Conservation (phyloP, 2,113 vertebrate genomes). For the Oryzias curvinotus region DNA sequence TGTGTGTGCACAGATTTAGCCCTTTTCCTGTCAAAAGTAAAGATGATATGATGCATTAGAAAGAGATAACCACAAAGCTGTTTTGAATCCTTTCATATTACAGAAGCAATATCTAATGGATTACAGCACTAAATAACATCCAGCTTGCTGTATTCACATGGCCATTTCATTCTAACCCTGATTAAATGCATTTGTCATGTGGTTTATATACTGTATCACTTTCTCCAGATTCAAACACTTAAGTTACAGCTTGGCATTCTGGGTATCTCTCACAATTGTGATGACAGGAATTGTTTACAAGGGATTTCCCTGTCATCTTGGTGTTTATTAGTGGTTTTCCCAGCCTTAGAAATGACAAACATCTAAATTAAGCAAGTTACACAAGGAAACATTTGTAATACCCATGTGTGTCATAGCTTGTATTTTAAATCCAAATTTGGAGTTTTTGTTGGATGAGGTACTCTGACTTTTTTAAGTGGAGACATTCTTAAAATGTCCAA, state of each 20-base stretch:
- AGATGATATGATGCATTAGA: conserved; percentile 17
- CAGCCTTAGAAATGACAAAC: conserved; percentile 22
- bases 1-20: conserved; percentile 2
- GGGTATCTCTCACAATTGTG: conserved; percentile 61
- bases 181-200: conserved; percentile 71
- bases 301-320: conserved; percentile 62
- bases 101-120: conserved; percentile 52
- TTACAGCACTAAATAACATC: conserved; percentile 62
- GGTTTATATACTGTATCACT: conserved; percentile 65
- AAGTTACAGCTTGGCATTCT: conserved; percentile 68
- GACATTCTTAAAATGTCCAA: too few species aligned
- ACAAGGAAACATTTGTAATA: conserved; percentile 6
- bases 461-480: too few species aligned
- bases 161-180: conserved; percentile 61
- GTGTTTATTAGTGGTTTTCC: conserved; percentile 57
- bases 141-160: conserved; percentile 54
- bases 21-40: conserved; percentile 42
- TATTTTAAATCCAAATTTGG: too few species aligned
- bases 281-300: conserved; percentile 52
- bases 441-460: too few species aligned
- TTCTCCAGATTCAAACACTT: conserved; percentile 50
- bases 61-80: conserved; percentile 30
- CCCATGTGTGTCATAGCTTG: too few species aligned
- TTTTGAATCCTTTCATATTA: conserved; percentile 37
- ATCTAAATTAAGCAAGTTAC: conserved; percentile 2